These are phyloP conservation scores for Desmodus rotundus DNA, from an alignment of 2,113 vertebrate species.

Conservation along the genomic window DNA sequence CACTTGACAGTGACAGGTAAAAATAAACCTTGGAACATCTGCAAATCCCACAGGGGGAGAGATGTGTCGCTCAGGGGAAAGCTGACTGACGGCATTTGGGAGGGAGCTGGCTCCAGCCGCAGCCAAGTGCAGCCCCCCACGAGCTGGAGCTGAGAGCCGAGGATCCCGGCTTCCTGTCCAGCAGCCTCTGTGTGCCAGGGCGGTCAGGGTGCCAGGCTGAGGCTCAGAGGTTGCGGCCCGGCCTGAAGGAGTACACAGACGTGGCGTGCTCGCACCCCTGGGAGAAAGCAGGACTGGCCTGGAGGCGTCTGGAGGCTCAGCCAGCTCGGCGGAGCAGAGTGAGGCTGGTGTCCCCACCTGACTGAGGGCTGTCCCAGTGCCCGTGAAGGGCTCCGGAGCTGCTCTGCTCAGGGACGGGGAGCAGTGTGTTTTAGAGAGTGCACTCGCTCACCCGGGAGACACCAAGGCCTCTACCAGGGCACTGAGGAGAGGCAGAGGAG, in stretches of 20 bases:
- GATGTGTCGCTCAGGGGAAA: background rate
- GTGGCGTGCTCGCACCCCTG: accelerated
- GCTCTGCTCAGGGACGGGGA: background rate
- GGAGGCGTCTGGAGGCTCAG: background rate
- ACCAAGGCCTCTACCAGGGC: accelerated
- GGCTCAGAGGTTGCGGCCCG: background rate
- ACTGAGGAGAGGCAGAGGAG: background rate
- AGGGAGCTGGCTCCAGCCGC: background rate
- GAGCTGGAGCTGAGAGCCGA: background rate
- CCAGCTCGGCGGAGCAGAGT: background rate
- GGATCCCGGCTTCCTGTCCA: background rate
- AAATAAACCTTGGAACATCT: conserved; percentile 20
- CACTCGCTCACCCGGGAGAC: accelerated
- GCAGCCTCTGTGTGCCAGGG: accelerated
- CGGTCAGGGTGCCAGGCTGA: background rate
- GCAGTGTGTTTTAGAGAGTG: background rate
- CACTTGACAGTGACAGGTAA: background rate
- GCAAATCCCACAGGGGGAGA: background rate
- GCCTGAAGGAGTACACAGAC: background rate
- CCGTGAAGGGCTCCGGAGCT: background rate
- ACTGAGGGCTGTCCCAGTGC: accelerated
- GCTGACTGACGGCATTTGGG: accelerated
- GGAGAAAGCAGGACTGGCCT: background rate
- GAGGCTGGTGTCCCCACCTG: background rate
- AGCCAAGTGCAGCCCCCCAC: background rate